Conservation (phyloP, 1,140 invertebrate genomes). For the Colletes latitarsis region DNA sequence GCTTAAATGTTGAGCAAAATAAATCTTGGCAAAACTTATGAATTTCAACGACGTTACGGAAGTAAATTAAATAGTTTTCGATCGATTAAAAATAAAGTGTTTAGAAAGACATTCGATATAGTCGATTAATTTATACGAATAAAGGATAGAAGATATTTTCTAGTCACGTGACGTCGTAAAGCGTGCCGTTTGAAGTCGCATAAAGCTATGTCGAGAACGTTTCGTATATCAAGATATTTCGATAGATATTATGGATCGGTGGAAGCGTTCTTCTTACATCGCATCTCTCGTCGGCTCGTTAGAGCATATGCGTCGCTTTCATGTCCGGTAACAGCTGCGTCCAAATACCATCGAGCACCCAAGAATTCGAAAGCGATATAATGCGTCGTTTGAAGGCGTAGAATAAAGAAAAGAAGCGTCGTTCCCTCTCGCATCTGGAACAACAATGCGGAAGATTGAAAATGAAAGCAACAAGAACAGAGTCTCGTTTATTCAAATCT, state of each 20-base stretch:
- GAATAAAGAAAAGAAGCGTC: slow-evolving; percentile 50
- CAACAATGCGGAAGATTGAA: slow-evolving; percentile 49
- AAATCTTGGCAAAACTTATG: no score
- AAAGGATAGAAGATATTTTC: not conserved
- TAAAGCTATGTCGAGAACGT: not conserved
- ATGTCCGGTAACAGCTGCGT: slow-evolving; percentile 73
- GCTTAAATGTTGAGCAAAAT: no score
- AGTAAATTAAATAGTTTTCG: no score
- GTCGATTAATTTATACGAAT: not conserved
- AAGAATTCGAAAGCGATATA: slow-evolving; percentile 76
- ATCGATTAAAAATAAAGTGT: no score
- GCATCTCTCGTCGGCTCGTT: slow-evolving; percentile 30
- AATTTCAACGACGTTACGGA: not conserved
- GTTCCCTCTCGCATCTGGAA: not conserved
- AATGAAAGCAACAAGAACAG: slow-evolving; percentile 15
- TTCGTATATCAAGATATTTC: slow-evolving; percentile 16
- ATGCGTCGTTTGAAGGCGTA: slow-evolving; percentile 56
- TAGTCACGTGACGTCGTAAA: not conserved
- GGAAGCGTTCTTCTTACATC: not conserved
- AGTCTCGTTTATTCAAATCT: no score
- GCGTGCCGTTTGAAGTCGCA: no score
- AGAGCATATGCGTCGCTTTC: not conserved
- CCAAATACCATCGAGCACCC: slow-evolving; percentile 66
- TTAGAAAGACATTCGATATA: no score
- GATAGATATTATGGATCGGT: slow-evolving; percentile 2